Base-by-base conservation (phyloP, 2,888 invertebrate species). In the Zaprionus bogoriensis region DNA sequence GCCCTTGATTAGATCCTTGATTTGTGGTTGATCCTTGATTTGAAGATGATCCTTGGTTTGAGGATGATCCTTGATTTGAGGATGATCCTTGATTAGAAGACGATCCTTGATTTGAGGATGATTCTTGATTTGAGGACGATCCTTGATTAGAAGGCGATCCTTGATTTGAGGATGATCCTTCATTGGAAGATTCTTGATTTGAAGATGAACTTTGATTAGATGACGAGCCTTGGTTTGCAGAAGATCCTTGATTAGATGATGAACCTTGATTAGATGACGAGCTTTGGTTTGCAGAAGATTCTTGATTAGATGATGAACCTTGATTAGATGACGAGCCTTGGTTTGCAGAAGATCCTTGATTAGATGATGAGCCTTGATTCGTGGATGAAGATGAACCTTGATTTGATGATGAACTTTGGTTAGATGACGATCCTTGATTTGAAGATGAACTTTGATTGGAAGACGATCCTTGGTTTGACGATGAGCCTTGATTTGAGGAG, bases 121-220 rank as follows among this genome's bases (percentile, higher is more conserved):
- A 60, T 12, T 38, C 63, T 25, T 67, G 59, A 2, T 28, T 68
- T 1, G 63, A 55, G 0, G 71, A 61, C 0, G 67, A 62, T 32
- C 42, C 57, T 23, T 70, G 68, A 2, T 60, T 68, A 0, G 65
- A 66, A 0, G 76, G 62, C 0, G 82, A 67, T 22, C 69, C 57
- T 14, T 80, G 77, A 4, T 57, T 77, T 0, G 64, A 60, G 0
- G 74, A 53, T 0, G 67, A 67, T n/a, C 53, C 55, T 36, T 64
- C 58, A 0, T 54, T 65, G 0, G 66, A 53, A 0, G 76, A 78
- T 0, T 50, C 65, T 5, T 80, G 77, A 0, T 55, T 79, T 0
- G 77, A 72, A 0, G 73, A 48, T 0, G 70, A 70, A 1, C 36
- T 50, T 23, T 66, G 67, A 0, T 45, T 71, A 0, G 74, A 74